Base-by-base conservation (phyloP, 23 tunicate species). In the Botrylloides violaceus region DNA sequence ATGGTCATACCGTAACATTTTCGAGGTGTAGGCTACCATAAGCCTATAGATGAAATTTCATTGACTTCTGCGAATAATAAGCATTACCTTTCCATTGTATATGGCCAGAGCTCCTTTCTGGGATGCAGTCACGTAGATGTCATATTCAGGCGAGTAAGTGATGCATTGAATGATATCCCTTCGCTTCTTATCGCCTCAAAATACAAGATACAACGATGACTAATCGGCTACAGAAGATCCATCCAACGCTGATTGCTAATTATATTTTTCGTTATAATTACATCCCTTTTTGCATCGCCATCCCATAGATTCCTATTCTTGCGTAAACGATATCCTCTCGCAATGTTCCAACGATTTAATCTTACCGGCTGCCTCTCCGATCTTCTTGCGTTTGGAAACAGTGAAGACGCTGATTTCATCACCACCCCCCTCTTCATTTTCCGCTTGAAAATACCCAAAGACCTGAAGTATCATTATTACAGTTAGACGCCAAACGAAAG, bases 331-430 rank as follows among this genome's bases (percentile, higher is more conserved):
- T n/a, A n/a, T n/a, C n/a, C n/a, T n/a, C n/a, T n/a, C n/a, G n/a
- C n/a, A n/a, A n/a, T n/a, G n/a, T n/a, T n/a, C n/a, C n/a, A n/a
- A n/a, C n/a, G n/a, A n/a, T n/a, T n/a, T n/a, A 32, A 23, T 32
- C 27, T 6, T 73, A 87, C 95, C 95, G 55, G 95, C 95, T 37
- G 95, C 95, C 61, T 87, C 95, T 4, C 95, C 95, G 29, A 87
- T 71, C 20, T 70, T 80, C 65, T 87, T 87, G 49, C 95, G 49
- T 62, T 87, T 80, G 3, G 86, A 76, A 34, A 80, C 86, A 24
- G 95, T 76, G 36, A 87, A 87, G 59, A 87, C 95, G 49, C 95
- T 87, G 49, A 80, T 71, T 76, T 87, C 95, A 28, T 87, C 95
- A 63, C 37, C 68, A 20, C 80, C 86, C 6, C 71, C 5, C 21